phyloP scores from a whole-genome alignment of 1,140 invertebrate genomes.

The Pentalonia nigronervosa region DNA sequence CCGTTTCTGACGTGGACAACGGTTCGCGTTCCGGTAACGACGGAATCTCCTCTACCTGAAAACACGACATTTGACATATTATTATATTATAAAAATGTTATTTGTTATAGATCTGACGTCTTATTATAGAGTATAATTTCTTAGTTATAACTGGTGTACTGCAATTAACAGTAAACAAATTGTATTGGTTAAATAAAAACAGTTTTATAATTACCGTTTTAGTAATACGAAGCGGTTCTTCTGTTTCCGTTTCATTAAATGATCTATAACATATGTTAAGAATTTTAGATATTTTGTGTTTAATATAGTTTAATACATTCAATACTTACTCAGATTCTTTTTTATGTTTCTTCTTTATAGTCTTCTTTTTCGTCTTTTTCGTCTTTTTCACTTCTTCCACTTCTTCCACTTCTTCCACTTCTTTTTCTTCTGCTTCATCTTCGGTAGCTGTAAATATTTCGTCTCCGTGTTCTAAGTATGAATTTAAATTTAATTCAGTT shows the following conservation, averaged over 20 bases:
- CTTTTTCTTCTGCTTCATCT: conserved; percentile 64
- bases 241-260: conserved; percentile 19
- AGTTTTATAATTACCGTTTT: conserved; percentile 29
- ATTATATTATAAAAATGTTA: neutral
- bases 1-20: conserved; percentile 69
- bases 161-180: neutral
- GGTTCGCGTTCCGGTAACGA: conserved; percentile 68
- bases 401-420: conserved; percentile 61
- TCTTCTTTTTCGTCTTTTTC: conserved; percentile 61
- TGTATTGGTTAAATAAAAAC: neutral
- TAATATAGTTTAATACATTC: neutral
- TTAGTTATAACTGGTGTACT: neutral
- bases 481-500: neutral
- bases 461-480: neutral
- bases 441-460: conserved; percentile 58
- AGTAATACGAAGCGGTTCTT: conserved; percentile 14
- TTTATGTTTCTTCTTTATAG: conserved; percentile 62
- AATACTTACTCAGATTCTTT: conserved; percentile 48
- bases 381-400: conserved; percentile 60
- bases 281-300: neutral
- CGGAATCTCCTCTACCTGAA: conserved; percentile 65
- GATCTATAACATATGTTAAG: conserved; percentile 17
- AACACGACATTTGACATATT: neutral
- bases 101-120: too few species aligned
- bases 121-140: neutral